Conservation (phyloP, 2,113 vertebrate genomes). For the Epinephelus moara region DNA sequence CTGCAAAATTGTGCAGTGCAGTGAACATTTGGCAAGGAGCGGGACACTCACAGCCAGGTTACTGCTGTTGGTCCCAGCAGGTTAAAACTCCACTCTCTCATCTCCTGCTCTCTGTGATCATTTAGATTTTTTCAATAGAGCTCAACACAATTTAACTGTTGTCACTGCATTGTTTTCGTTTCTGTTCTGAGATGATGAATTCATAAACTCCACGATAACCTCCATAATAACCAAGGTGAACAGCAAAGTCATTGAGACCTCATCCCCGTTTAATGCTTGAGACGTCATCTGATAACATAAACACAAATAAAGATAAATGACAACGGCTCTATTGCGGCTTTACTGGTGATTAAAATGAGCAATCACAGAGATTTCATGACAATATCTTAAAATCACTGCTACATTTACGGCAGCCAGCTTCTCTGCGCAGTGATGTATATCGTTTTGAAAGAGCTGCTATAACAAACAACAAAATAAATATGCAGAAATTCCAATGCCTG, state of each 20-base stretch:
- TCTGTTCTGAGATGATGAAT: not conserved
- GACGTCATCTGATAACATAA: not conserved
- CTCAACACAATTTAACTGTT: not conserved
- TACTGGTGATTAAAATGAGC: not conserved
- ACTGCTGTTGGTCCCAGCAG: slow-evolving; percentile 12
- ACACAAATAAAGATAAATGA: not conserved
- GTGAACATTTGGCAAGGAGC: slow-evolving; percentile 29
- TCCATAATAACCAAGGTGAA: not conserved
- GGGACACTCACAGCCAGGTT: slow-evolving; percentile 7
- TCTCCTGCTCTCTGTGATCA: slow-evolving; percentile 10
- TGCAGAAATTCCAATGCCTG: not conserved
- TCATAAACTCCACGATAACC: not conserved
- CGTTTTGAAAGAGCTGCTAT: not conserved
- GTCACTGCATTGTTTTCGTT: not conserved
- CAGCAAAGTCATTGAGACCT: not conserved
- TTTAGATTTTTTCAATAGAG: not conserved
- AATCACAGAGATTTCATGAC: not conserved
- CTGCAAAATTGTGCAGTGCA: slow-evolving; percentile 12
- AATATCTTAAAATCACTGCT: not conserved
- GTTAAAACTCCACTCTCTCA: slow-evolving; percentile 25
- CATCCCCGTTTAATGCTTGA: not conserved
- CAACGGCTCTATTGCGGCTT: not conserved
- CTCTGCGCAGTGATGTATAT: not conserved
- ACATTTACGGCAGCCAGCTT: not conserved
- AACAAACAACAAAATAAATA: not conserved